phyloP scores from a whole-genome alignment of 2,888 invertebrate species.

The Pecten maximus region DNA sequence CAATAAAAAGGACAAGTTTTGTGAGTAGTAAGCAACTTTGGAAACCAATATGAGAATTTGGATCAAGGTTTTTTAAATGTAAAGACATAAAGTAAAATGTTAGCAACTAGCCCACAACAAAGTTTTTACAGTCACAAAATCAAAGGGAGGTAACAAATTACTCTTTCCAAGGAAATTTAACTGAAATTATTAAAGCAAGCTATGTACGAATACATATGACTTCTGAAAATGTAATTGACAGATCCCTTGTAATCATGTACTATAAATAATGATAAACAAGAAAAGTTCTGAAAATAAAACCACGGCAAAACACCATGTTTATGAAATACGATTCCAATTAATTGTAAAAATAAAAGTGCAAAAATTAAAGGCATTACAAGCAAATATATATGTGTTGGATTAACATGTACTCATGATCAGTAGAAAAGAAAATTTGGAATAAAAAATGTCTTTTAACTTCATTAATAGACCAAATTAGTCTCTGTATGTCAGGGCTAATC shows the following conservation, averaged over 20 bases:
- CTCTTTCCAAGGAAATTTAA: not conserved
- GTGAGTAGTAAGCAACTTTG: not conserved
- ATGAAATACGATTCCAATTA: not conserved
- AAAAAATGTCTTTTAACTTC: too few species aligned
- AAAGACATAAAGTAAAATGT: too few species aligned
- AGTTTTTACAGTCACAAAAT: not conserved
- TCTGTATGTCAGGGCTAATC: too few species aligned
- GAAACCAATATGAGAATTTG: not conserved
- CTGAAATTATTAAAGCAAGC: not conserved
- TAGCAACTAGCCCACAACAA: not conserved
- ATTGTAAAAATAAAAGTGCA: not conserved
- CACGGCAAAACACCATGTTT: not conserved
- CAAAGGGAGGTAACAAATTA: not conserved
- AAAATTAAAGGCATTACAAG: not conserved
- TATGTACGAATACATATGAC: too few species aligned
- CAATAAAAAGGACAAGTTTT: not conserved
- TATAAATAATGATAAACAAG: constrained; percentile 11
- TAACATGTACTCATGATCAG: not conserved
- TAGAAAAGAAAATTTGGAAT: not conserved
- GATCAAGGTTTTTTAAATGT: not conserved
- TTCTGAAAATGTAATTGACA: not conserved
- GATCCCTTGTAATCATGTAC: not conserved
- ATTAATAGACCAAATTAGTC: too few species aligned
- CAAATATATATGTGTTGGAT: not conserved
- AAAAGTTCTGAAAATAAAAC: not conserved